Conservation (phyloP, 1,140 invertebrate species). For the Drosophila kikkawai region DNA sequence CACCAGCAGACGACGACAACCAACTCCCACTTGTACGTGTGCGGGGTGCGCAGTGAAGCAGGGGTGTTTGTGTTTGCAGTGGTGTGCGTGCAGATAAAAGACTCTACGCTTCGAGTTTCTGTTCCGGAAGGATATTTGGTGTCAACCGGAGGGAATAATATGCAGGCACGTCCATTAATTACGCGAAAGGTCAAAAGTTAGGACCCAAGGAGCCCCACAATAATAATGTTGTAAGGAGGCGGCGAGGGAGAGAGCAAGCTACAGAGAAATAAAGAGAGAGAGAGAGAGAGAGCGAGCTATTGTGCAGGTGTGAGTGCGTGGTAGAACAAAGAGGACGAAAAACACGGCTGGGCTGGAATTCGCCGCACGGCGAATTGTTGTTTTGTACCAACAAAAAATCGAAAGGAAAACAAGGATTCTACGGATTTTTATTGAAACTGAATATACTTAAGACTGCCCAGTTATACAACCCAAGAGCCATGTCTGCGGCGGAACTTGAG, state of each 20-base stretch:
- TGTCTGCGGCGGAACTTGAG: slow-evolving; percentile 73
- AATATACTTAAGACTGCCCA: slow-evolving; percentile 59
- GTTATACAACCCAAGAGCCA: slow-evolving; percentile 33
- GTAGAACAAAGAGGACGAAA: slow-evolving; percentile 47
- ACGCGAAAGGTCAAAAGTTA: slow-evolving; percentile 78
- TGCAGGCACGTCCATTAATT: slow-evolving; percentile 73
- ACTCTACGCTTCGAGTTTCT: slow-evolving; percentile 44
- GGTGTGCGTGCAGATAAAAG: slow-evolving; percentile 68
- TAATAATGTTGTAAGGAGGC: slow-evolving; percentile 59
- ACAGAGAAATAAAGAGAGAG: neutral
- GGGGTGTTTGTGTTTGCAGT: slow-evolving; percentile 49
- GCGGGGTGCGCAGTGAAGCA: slow-evolving; percentile 70
- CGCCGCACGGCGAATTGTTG: slow-evolving; percentile 25
- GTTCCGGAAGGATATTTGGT: slow-evolving; percentile 57
- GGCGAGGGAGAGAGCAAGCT: slow-evolving; percentile 15
- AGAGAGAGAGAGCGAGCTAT: slow-evolving; percentile 4
- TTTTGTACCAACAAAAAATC: slow-evolving; percentile 14
- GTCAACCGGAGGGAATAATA: slow-evolving; percentile 63
- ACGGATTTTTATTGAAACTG: slow-evolving; percentile 6
- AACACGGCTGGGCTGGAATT: slow-evolving; percentile 34
- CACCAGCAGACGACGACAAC: slow-evolving; percentile 46
- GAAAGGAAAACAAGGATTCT: slow-evolving; percentile 27
- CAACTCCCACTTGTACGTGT: slow-evolving; percentile 78
- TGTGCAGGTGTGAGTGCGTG: slow-evolving; percentile 37
- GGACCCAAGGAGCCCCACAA: slow-evolving; percentile 43